Evolutionary conservation across 2,888 invertebrate species (phyloP), one percentile per base, ranked within the genome.

Genomic region (Pachliopta kotzebuea): DNA sequence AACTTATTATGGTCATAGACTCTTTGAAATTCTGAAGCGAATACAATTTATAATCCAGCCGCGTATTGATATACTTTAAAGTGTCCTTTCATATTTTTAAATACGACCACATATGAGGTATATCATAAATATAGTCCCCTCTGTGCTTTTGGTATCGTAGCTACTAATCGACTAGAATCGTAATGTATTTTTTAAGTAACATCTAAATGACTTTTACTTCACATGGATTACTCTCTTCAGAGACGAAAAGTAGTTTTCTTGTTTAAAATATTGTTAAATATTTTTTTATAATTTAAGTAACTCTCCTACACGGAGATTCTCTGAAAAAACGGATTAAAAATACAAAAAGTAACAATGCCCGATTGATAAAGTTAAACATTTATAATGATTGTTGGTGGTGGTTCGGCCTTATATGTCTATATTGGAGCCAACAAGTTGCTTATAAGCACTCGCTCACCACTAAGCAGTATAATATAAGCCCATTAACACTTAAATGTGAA

Each of bases 401-500:
- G 31, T 14, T 17, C n/a, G 20, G 45, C 57, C 62, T 29, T 58
- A 24, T 63, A 58, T 9, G 63, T 63, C 9, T 23, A 59, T 60
- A 59, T 54, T 17, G 20, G 17, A 60, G 54, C 60, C 50, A 60
- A 60, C 56, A 64, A 37, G 55, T 59, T 37, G n/a, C 26, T 56
- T 53, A 42, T 58, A 31, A 59, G 50, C 29, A 56, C 59, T 42
- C 59, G 55, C 55, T 56, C 37, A 56, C 55, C 50, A 21, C 29
- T 49, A 49, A 56, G 67, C 68, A 63, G 68, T 64, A 63, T 62
- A 62, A 70, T 68, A 67, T 67, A 63, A 66, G 58, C 64, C 67
- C 69, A 79, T 79, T 76, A 75, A 71, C 75, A 77, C 74, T 77
- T 77, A 73, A 76, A 78, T 75, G 73, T 72, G 72, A 76, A 73